Conservation (phyloP, 2,113 vertebrate species). For the Heptranchias perlo region DNA sequence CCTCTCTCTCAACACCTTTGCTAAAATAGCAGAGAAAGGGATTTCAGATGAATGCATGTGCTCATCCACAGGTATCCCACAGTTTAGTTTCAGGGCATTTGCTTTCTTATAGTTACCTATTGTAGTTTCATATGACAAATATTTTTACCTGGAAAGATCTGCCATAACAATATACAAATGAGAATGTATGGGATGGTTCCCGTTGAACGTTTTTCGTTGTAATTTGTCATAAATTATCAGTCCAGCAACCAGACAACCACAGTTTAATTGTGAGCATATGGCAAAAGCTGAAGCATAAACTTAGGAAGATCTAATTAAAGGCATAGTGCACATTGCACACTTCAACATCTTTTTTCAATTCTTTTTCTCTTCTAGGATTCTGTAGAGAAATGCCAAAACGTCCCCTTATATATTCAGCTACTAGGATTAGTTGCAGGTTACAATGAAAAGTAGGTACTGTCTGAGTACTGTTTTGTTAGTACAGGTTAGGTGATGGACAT, state of each 20-base stretch:
- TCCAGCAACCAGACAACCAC: neutral
- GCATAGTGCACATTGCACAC: neutral
- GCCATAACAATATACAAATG: neutral
- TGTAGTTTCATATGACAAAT: neutral
- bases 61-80: neutral
- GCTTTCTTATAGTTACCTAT: neutral
- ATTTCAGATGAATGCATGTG: neutral
- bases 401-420: neutral
- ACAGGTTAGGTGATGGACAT: neutral
- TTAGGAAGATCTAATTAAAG: neutral
- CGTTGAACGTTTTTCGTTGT: neutral
- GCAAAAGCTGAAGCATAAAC: neutral
- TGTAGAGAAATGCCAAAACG: neutral
- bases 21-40: neutral
- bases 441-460: neutral
- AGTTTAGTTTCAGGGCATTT: neutral
- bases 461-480: neutral
- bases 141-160: neutral
- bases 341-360: neutral
- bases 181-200: neutral
- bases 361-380: neutral
- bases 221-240: neutral
- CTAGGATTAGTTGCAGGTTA: neutral
- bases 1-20: neutral
- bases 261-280: neutral